Evolutionary conservation across 2,113 vertebrate species (phyloP), one percentile per base, ranked within the genome.

Genomic region (Crotophaga sulcirostris): DNA sequence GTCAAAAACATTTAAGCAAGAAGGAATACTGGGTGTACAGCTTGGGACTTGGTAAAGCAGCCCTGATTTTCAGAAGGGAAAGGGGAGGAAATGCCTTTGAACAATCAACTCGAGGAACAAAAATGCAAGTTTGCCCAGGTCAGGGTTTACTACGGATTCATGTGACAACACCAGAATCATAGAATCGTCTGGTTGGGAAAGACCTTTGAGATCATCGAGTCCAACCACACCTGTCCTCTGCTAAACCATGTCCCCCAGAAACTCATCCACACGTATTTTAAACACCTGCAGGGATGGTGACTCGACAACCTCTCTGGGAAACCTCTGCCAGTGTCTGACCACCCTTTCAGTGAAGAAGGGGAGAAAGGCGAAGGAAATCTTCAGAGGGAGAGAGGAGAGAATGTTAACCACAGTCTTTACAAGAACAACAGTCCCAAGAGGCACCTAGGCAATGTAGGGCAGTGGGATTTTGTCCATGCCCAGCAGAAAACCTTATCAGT

Each of bases 361-460:
- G 44, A 13, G 40, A 42, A 42, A 23, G 45, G 8, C 49, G 62
- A 17, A 80, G 20, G 9, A 45, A 9, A 38, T 17, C 29, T 36
- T 76, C 45, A 47, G 28, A 40, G n/a, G 16, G 51, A 49, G 74
- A 36, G 29, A 12, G 18, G 23, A 34, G 36, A 45, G 10, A 11
- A 5, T 0, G 4, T 23, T 52, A 42, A 36, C 44, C 49, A 33
- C 45, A 54, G 49, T 24, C 55, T 56, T 29, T 33, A 6, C 1
- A 9, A 87, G 42, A 31, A n/a, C 2, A 58, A 17, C 20, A 31
- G 38, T 3, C 29, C 58, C 33, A 15, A 0, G 11, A 26, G 51
- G 33, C 16, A 26, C 68, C 29, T 3, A 7, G 13, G n/a, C 1
- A 1, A 1, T 0, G 4, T 5, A 15, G 55, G 44, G 17, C 1